A percentile compares a stretch with the other conserved stretches of the same genome.
These are phyloP conservation scores for Reticulitermes speratus DNA, from an alignment of 1,140 invertebrate genomes.

Conservation along the genomic window DNA sequence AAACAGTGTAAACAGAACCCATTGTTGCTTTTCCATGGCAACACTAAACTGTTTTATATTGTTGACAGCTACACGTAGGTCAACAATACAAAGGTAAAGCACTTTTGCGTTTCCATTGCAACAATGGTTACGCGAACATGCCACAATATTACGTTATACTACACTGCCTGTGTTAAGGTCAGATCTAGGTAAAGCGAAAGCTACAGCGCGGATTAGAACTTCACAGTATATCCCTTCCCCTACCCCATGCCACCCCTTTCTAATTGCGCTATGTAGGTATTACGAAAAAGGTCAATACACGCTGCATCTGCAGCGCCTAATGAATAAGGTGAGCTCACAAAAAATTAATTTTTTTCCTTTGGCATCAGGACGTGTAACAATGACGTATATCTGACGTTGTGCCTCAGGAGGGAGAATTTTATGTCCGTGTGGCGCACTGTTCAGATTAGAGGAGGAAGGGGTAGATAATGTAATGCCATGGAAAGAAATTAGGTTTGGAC, in stretches of 20 bases:
- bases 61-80: too few relatives aligned
- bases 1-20: too few relatives aligned
- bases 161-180: too few relatives aligned
- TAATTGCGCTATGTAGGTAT: neutral
- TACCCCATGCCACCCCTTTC: neutral
- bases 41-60: too few relatives aligned
- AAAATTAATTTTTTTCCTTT: neutral
- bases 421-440: neutral
- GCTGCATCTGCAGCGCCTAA: neutral
- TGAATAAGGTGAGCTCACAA: neutral
- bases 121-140: too few relatives aligned
- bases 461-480: neutral
- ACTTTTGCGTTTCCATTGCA: too few relatives aligned
- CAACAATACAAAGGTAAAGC: too few relatives aligned
- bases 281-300: neutral
- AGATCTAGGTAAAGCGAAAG: too few relatives aligned
- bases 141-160: too few relatives aligned
- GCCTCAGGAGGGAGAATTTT: neutral
- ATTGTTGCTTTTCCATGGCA: too few relatives aligned
- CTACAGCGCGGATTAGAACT: too few relatives aligned
- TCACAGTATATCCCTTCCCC: too few relatives aligned
- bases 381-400: neutral
- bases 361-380: neutral
- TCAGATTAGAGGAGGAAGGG: neutral
- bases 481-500: neutral